Base-by-base conservation (phyloP, 2,797 vertebrate genomes). In the Sebastiscus albofasciatus region DNA sequence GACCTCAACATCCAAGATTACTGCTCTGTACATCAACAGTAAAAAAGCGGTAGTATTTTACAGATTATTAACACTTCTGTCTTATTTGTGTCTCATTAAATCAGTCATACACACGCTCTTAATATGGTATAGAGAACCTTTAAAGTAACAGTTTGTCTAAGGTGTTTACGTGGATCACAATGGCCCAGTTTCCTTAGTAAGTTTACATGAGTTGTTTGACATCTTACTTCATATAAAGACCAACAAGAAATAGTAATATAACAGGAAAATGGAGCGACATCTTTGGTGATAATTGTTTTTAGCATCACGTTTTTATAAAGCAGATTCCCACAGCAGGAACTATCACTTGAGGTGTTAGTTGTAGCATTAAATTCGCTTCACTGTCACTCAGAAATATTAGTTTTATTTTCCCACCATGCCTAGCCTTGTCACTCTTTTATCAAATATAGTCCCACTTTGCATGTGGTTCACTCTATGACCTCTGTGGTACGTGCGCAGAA, bases 401-500 rank as follows among this genome's bases (percentile, higher is more conserved):
- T 71, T 80, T 77, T 72, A 76, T 72, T 80, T 65, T 27, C 34
- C 60, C 58, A 78, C 42, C 79, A 73, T 75, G 58, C 33, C 55
- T 3, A 24, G 77, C 46, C 72, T 81, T 76, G 81, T 86, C 83
- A 78, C 26, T 77, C 36, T 75, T 86, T 75, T 75, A 84, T 78
- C 77, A 82, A 64, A 83, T 73, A 33, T 3, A 62, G 67, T 72
- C 74, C 58, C 75, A 66, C 59, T 87, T 85, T 90, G 81, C 80
- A 77, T 85, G 75, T 76, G 75, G 72, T 85, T 83, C 52, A 31
- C 81, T 79, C 46, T 0, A 18, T 75, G 79, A 89, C 82, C 82
- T 89, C 72, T 77, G 61, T 10, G 24, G 62, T 9, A 29, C 20
- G 55, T 39, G 54, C 31, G 27, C n/a, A 31, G 67, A 76, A 75